Base-by-base conservation (phyloP, 2,888 invertebrate genomes). In the Drosophila crucigera region DNA sequence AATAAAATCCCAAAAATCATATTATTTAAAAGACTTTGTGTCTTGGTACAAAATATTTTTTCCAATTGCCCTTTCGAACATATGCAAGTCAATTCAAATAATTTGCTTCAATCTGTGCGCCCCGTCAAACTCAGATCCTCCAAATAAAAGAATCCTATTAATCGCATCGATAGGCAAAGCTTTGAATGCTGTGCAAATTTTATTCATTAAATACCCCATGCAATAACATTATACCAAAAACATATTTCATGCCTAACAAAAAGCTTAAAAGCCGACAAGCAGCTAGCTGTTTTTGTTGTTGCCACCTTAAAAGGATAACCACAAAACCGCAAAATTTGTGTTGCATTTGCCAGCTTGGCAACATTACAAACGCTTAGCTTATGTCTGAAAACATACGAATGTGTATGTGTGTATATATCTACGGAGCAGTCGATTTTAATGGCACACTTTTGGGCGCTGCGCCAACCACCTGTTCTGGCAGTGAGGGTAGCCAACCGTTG, bases 241-340 rank as follows among this genome's bases (percentile, higher is more conserved):
- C 80, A 82, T 83, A 84, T 71, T 88, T 82, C 55, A 84, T 66
- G 81, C 49, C 81, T 86, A 83, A 81, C 84, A 81, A 47, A 47
- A 16, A 81, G 82, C 78, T 86, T 83, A 83, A 50, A 62, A 65
- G 55, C 43, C 53, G 56, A 52, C 62, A 76, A 52, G 28, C 66
- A 16, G 60, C 10, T 50, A 61, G 60, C 39, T 61, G 54, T n/a
- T 56, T 52, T 68, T 61, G 67, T 56, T 56, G 61, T 53, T 62
- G 66, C 59, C 82, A 76, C 62, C 87, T 84, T 84, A 73, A 83
- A 70, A 65, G 74, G 65, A 88, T 74, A 77, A 61, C 86, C 89
- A 39, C 86, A 80, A 80, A 73, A 69, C 83, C 89, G 63, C 89
- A 80, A 77, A 88, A 85, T 89, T 85, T 85, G 80, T 83, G 86